These are phyloP conservation scores for Aphis gossypii DNA, from an alignment of 1,140 invertebrate species.

Conservation along the genomic window DNA sequence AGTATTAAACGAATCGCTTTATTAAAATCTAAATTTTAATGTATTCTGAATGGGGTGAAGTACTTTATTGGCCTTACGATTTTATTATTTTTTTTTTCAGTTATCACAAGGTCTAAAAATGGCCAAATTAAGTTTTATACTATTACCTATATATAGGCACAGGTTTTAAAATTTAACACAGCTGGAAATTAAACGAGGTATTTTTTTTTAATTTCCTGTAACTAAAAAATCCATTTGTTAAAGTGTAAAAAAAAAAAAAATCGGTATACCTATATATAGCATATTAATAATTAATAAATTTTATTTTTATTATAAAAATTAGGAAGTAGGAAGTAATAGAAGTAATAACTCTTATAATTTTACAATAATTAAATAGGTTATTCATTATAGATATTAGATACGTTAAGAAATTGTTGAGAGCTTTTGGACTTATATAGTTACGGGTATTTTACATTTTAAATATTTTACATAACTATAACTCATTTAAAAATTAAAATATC, in stretches of 20 bases:
- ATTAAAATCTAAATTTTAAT: too few species aligned
- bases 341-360: neutral
- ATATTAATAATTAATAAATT: neutral
- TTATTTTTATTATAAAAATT: neutral
- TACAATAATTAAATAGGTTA: neutral
- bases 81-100: neutral
- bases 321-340: neutral
- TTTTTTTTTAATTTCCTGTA: neutral
- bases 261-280: neutral
- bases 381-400: neutral
- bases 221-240: neutral
- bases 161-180: neutral
- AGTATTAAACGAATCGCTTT: neutral
- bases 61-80: neutral
- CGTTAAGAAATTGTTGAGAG: accelerated
- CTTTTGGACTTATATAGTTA: neutral
- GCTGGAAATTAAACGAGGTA: neutral
- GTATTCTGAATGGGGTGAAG: neutral
- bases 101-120: neutral
- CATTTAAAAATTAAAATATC: too few species aligned
- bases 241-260: neutral
- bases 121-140: neutral
- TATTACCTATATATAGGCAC: neutral
- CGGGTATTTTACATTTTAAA: too few species aligned
- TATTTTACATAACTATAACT: too few species aligned